Conservation (phyloP, 2,888 invertebrate species). For the Tenthredo scrophulariae region DNA sequence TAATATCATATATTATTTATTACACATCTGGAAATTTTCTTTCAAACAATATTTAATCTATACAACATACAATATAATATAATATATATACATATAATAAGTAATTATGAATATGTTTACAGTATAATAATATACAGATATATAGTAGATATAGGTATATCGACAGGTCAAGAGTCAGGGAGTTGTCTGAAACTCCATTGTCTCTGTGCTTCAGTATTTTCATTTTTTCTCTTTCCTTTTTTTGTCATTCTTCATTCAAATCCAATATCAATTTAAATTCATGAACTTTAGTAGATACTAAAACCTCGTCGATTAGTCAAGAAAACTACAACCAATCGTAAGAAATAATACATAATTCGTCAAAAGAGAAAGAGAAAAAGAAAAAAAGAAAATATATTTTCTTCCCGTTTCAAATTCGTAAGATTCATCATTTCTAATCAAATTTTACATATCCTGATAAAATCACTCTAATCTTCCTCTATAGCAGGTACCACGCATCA, state of each 20-base stretch:
- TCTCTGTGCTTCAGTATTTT: constrained; percentile 33
- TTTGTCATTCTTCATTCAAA: background rate
- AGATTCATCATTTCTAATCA: background rate
- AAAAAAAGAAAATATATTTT: background rate
- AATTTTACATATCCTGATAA: background rate
- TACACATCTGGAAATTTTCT: background rate
- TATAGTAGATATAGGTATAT: background rate
- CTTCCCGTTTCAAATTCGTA: background rate
- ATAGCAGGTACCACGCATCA: constrained; percentile 24
- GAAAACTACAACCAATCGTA: background rate
- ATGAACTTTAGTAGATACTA: background rate
- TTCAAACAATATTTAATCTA: background rate
- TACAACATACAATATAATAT: background rate
- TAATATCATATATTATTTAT: background rate
- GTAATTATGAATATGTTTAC: constrained; percentile 2
- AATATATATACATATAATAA: background rate
- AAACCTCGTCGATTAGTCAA: background rate
- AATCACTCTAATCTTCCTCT: background rate
- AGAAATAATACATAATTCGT: background rate
- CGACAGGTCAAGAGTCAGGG: background rate
- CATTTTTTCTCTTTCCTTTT: background rate
- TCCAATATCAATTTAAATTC: background rate
- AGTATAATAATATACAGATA: constrained; percentile 10
- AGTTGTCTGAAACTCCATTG: constrained; percentile 4
- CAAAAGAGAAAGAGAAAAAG: background rate